Evolutionary conservation across 2,888 invertebrate genomes (phyloP).

Genomic region (Drosophila robusta): DNA sequence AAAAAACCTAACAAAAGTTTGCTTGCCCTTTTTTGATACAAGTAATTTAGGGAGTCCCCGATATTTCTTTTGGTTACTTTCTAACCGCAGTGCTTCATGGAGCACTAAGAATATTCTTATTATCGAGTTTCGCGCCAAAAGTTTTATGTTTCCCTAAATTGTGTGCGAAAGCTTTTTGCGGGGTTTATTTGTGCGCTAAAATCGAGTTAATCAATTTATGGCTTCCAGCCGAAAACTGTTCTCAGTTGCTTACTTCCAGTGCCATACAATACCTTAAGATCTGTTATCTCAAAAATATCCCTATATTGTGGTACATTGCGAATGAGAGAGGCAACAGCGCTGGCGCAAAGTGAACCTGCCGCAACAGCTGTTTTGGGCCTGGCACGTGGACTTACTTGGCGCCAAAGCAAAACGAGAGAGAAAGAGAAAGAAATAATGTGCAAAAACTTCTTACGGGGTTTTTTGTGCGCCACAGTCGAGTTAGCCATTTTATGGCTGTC

Average conservation of each 20-base stretch:
- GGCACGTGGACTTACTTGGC: constrained; percentile 63
- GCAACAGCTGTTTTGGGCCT: constrained; percentile 61
- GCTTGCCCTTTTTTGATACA: not conserved
- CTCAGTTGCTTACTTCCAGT: constrained; percentile 50
- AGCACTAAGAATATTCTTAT: not conserved
- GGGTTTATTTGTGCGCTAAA: constrained; percentile 13
- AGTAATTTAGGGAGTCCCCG: not conserved
- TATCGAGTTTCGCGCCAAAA: constrained; percentile 49
- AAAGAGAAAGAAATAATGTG: not conserved
- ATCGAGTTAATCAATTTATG: constrained; percentile 13
- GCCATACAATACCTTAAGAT: constrained; percentile 35
- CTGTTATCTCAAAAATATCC: constrained; percentile 19
- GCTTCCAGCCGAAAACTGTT: constrained; percentile 38
- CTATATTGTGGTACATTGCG: constrained; percentile 28
- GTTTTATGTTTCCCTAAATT: constrained; percentile 12
- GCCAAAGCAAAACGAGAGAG: constrained; percentile 59
- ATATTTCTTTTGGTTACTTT: not conserved
- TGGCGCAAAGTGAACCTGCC: constrained; percentile 26
- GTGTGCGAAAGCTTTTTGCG: not conserved
- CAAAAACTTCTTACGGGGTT: not conserved
- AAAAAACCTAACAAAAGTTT: not conserved
- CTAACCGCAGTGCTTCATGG: too few species aligned
- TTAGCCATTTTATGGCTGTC: constrained; percentile 18
- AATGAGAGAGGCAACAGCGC: constrained; percentile 14
- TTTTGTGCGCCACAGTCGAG: constrained; percentile 4